Base-by-base conservation (phyloP, 2,113 vertebrate species). In the Narcine bancroftii region DNA sequence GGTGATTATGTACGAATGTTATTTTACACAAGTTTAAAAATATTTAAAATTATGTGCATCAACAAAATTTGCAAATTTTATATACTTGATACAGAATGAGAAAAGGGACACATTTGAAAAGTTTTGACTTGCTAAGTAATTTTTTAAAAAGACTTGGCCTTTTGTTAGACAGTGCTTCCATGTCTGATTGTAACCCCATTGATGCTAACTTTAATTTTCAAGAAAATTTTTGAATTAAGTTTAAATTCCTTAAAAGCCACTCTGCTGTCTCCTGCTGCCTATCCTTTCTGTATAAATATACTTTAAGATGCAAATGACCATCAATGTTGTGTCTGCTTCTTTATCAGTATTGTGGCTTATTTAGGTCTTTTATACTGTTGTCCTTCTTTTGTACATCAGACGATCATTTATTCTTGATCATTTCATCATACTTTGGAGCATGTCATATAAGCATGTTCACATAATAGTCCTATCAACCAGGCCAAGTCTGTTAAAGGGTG, bases 1-100 rank as follows among this genome's bases (percentile, higher is more conserved):
- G 96, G 97, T 97, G n/a, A 87, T 60, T 87, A n/a, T 39, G 24
- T 87, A 42, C n/a, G 56, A 24, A 47, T 79, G 19, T 60, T 87
- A 39, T 36, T 87, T 69, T 60, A 56, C 47, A 83, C 26, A 0
- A 83, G 53, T 33, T 53, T n/a, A 11, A 53, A 33, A n/a, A 15
- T 11, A 60, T 36, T 36, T 87, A 63, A 87, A 87, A 63, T 17
- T 56, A 87, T 36, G 60, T 87, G 56, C 36, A 17, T 60, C 53
- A 60, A 85, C 1, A 7, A 11, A 85, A 85, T 87, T 87, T 87
- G 6, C 33, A 9, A n/a, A 6, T 72, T 72, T n/a, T n/a, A 6
- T n/a, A 72, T 13, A 72, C 71, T 72, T 33, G 56, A 11, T 72
- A 53, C 13, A 19, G 50, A n/a, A 33, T 29, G 29, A 83, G 9